phyloP scores from a whole-genome alignment of 2,888 invertebrate species.

The Eueremaeus valkanovi region DNA sequence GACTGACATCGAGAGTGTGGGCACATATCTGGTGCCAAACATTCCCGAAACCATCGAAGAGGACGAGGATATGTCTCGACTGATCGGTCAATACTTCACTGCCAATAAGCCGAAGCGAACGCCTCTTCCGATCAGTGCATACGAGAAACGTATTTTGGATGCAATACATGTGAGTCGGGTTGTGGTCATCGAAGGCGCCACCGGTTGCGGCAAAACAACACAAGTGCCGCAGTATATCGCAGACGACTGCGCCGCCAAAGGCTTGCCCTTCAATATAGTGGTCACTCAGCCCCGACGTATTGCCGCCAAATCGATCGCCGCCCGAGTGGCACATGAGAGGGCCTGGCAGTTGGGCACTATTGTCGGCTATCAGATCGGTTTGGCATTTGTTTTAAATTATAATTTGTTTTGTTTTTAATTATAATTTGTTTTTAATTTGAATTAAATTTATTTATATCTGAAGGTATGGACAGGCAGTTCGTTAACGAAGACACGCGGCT shows the following conservation, averaged over 20 bases:
- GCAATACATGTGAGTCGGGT: conserved; percentile 67
- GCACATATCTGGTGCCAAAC: background rate
- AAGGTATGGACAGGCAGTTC: conserved; percentile 62
- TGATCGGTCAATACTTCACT: background rate
- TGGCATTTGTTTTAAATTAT: background rate
- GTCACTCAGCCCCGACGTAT: conserved; percentile 92
- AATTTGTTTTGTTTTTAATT: background rate
- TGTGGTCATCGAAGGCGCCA: conserved; percentile 81
- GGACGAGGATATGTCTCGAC: background rate
- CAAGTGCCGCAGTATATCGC: conserved; percentile 87
- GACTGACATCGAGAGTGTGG: conserved; percentile 9
- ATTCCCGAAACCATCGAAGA: background rate
- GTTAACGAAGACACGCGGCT: conserved; percentile 66
- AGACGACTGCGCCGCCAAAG: conserved; percentile 62
- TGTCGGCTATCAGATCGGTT: conserved; percentile 78
- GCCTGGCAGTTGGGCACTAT: conserved; percentile 74
- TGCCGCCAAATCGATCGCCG: conserved; percentile 84
- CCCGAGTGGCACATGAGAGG: conserved; percentile 75
- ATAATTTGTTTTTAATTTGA: too few species aligned
- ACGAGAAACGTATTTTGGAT: conserved; percentile 61
- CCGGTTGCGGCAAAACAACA: conserved; percentile 78
- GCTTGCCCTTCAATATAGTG: conserved; percentile 72
- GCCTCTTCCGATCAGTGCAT: conserved; percentile 19
- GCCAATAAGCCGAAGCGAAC: background rate
- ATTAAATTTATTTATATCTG: background rate